Evolutionary conservation across 1,140 invertebrate genomes (phyloP).

Genomic region (Micrasema minimum): DNA sequence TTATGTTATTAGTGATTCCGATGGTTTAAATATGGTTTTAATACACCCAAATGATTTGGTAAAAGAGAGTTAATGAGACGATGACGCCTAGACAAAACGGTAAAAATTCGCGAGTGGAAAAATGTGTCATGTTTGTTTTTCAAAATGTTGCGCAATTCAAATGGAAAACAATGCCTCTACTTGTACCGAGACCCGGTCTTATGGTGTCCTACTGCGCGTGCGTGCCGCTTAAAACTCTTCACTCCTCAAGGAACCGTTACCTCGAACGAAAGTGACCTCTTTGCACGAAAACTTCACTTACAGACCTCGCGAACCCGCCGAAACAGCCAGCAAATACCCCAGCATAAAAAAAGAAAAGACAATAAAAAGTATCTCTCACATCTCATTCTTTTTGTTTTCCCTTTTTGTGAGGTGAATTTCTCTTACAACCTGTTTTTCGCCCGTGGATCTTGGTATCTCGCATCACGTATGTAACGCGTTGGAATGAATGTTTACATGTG

Average conservation of each 20-base stretch:
- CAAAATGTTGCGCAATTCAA: constrained; percentile 22
- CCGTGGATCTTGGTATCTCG: too few species aligned
- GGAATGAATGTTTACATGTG: constrained; percentile 3
- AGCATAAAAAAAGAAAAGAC: not conserved
- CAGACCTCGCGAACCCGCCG: constrained; percentile 1
- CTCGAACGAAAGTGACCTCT: constrained; percentile 50
- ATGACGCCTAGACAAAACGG: too few species aligned
- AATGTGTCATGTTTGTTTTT: constrained; percentile 13
- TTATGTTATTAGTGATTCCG: too few species aligned
- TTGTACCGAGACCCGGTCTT: constrained; percentile 5
- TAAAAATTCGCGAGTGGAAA: too few species aligned
- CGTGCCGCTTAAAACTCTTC: too few species aligned
- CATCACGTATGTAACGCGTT: too few species aligned
- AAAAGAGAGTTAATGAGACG: too few species aligned
- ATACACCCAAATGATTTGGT: too few species aligned
- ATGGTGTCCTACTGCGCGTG: constrained; percentile 24
- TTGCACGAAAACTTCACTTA: constrained; percentile 39
- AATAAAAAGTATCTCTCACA: not conserved
- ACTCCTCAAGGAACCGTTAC: constrained; percentile 39
- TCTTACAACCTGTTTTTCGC: too few species aligned
- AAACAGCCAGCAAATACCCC: not conserved
- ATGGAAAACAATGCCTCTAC: constrained; percentile 12
- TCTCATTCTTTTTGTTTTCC: not conserved
- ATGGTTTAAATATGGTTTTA: too few species aligned
- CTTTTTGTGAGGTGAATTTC: not conserved